Evolutionary conservation across 2,113 vertebrate species (phyloP).

Genomic region (Picathartes gymnocephalus): DNA sequence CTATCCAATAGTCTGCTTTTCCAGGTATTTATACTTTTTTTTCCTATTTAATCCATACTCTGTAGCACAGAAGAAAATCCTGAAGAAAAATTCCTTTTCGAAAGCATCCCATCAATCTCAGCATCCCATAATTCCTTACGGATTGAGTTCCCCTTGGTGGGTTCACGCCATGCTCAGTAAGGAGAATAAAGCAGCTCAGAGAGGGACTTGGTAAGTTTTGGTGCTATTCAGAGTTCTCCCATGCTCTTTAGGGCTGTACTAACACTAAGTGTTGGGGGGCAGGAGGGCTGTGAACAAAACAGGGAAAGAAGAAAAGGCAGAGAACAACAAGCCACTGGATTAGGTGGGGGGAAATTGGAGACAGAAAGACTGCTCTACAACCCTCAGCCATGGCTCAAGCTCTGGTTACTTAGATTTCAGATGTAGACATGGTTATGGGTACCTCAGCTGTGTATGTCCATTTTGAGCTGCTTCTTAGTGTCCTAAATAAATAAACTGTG

Average conservation of each 20-base stretch:
- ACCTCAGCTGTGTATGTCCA: not conserved
- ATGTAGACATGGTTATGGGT: not conserved
- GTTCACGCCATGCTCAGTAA: not conserved
- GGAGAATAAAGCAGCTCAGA: not conserved
- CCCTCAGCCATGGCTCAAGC: not conserved
- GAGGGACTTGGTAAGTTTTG: not conserved
- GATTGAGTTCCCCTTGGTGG: not conserved
- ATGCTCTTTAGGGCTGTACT: not conserved
- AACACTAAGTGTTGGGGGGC: not conserved
- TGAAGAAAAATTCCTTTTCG: not conserved
- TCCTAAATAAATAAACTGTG: not conserved
- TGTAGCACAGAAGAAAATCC: not conserved
- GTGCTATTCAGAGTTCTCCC: not conserved
- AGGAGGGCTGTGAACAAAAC: not conserved
- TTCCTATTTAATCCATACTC: not conserved
- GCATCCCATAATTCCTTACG: not conserved
- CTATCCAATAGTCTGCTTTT: not conserved
- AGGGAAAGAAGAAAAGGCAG: not conserved
- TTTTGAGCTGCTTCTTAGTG: not conserved
- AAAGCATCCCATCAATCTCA: not conserved
- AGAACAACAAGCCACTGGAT: not conserved
- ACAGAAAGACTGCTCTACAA: not conserved
- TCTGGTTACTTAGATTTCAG: not conserved
- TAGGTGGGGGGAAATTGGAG: not conserved
- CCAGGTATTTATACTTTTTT: not conserved